Conservation (phyloP, 2,797 vertebrate species). For the Pangasius krempfi region DNA sequence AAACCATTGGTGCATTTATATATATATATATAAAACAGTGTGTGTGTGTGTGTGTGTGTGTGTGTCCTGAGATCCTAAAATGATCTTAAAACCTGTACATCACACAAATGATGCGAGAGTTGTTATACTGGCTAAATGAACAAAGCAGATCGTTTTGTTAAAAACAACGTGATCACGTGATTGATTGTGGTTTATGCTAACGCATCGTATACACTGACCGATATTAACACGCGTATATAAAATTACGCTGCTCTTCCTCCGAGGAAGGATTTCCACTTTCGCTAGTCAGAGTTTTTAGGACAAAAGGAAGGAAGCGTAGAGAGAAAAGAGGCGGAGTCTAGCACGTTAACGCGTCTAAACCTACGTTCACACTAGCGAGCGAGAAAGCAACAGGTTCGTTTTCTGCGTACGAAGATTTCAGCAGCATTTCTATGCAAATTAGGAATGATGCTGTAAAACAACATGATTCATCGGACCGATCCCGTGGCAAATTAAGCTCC, state of each 20-base stretch:
- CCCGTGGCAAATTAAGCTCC: not conserved
- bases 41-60: not conserved
- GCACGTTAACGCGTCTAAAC: not conserved
- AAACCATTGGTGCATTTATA: not conserved
- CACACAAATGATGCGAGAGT: too few species aligned
- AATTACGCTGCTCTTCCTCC: conserved; percentile 78
- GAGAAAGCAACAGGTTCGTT: not conserved
- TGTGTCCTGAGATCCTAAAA: conserved; percentile 10
- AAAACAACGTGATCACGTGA: conserved; percentile 54
- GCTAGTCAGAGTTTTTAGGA: not conserved
- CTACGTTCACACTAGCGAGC: not conserved
- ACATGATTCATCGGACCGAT: not conserved
- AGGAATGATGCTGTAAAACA: not conserved
- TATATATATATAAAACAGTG: not conserved
- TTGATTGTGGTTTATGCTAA: conserved; percentile 62
- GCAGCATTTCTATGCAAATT: not conserved
- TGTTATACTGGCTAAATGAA: not conserved
- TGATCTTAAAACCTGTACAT: conserved; percentile 11
- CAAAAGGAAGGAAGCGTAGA: not conserved
- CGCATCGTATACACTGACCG: conserved; percentile 40
- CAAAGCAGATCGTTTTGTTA: conserved; percentile 20
- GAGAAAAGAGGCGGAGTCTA: not conserved
- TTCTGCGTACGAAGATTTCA: not conserved
- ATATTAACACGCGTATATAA: conserved; percentile 72
- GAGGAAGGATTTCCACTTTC: conserved; percentile 26